Evolutionary conservation across 2,113 vertebrate genomes (phyloP), one percentile per base, ranked within the genome.

Genomic region (Dipodomys merriami): DNA sequence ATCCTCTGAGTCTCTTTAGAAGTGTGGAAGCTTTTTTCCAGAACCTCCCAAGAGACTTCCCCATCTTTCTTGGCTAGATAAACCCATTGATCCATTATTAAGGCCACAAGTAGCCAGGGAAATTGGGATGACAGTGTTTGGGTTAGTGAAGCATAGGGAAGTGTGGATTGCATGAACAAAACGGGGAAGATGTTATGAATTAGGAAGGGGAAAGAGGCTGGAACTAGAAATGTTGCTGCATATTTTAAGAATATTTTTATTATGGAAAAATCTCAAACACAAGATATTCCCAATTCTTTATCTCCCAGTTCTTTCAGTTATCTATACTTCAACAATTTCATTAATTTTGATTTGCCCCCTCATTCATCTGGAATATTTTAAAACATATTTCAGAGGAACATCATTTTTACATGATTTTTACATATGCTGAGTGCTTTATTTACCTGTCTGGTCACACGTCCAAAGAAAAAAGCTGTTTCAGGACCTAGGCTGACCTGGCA

Each of bases 221-320:
- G 79, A 91, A 16, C 46, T 86, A 73, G 62, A 89, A 86, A 91
- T 78, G 10, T 49, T 93, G 62, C 60, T 92, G 33, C 11, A 6
- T 30, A 79, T 71, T 95, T 87, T 1, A 60, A 92, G 90, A 35
- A 23, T 65, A 27, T 46, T 71, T 81, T 73, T 46, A 67, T 82
- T 68, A 30, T 10, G 25, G 39, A 57, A 80, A 79, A 44, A 81
- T 69, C 81, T 73, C 80, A 90, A 83, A 60, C n/a, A 64, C 9
- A 18, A 82, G 18, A 20, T 46, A 39, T 39, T 39, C 39, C 39
- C 5, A 39, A 39, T 39, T 39, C 39, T 39, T 91, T 80, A 8
- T 13, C 46, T 73, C 74, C 39, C 9, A 2, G 19, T 67, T 71
- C 88, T 46, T 73, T 20, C 1, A 72, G 1, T 85, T 67, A 35